Percentiles rank a stretch among this genome's conserved stretches.
Evolutionary conservation across 2,888 invertebrate species (phyloP).

Genomic region (Andrena trimmerana): DNA sequence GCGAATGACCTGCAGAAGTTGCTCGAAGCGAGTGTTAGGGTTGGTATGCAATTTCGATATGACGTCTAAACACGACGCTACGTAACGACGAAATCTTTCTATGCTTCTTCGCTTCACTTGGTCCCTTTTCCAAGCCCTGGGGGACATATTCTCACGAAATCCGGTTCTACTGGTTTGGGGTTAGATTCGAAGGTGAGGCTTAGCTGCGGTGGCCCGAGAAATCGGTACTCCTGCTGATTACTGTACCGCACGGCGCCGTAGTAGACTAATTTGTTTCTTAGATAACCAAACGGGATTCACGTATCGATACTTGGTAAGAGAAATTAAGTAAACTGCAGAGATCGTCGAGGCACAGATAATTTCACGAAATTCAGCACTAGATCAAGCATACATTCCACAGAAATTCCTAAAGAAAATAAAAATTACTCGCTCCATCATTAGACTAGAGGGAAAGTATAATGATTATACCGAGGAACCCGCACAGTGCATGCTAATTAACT

Average conservation of each 20-base stretch:
- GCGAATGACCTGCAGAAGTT: background rate
- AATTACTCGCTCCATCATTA: background rate
- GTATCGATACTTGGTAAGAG: background rate
- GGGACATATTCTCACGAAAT: slow-evolving; percentile 64
- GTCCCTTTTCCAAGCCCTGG: slow-evolving; percentile 53
- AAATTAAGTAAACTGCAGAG: background rate
- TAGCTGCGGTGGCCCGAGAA: slow-evolving; percentile 43
- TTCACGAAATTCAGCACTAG: background rate
- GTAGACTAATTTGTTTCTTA: slow-evolving; percentile 17
- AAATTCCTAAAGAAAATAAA: background rate
- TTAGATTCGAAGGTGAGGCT: slow-evolving; percentile 56
- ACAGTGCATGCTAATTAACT: slow-evolving; percentile 32
- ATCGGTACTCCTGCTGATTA: slow-evolving; percentile 57
- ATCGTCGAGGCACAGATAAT: too few relatives aligned
- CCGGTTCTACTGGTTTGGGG: slow-evolving; percentile 69
- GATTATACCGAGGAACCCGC: slow-evolving; percentile 1
- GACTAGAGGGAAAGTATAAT: slow-evolving; percentile 1
- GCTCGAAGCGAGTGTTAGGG: background rate
- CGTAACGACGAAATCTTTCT: slow-evolving; percentile 53
- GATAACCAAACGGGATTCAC: background rate
- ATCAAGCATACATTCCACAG: background rate
- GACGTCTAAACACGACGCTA: slow-evolving; percentile 41
- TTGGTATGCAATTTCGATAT: slow-evolving; percentile 24
- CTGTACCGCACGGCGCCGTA: slow-evolving; percentile 31
- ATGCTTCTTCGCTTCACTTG: slow-evolving; percentile 43